phyloP scores from a whole-genome alignment of 2,113 vertebrate species.

The Chamaetylas fuelleborni region DNA sequence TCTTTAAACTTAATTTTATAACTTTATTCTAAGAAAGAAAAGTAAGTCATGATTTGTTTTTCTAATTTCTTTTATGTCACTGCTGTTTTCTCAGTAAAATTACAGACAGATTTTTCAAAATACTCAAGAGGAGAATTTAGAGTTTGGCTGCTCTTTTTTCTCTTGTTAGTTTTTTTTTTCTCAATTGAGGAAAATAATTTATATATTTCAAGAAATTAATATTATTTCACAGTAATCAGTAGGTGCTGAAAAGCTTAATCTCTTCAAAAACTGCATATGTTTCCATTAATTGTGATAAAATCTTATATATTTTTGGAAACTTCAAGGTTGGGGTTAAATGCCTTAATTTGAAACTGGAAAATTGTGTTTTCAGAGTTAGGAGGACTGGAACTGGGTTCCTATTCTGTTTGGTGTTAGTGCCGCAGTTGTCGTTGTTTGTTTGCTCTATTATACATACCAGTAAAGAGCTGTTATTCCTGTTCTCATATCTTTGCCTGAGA shows the following conservation, averaged over 20 bases:
- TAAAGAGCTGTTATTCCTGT: no score
- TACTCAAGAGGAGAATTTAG: not conserved
- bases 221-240: not conserved
- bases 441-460: no score
- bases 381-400: no score
- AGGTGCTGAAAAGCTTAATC: not conserved
- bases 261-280: not conserved
- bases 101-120: not conserved
- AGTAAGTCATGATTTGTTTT: not conserved
- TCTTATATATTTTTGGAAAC: not conserved
- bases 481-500: no score
- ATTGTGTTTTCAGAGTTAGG: not conserved
- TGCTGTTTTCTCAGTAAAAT: not conserved
- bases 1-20: not conserved
- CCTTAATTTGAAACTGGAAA: not conserved
- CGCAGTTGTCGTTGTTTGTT: no score
- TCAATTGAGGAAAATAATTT: not conserved
- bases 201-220: not conserved
- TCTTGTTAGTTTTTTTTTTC: not conserved
- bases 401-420: no score
- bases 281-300: not conserved
- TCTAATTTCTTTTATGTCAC: not conserved
- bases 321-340: not conserved
- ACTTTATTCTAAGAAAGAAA: not conserved
- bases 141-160: not conserved